Percentiles rank a stretch among this genome's conserved stretches.
These are phyloP conservation scores for Drosophila busckii DNA, from an alignment of 1,140 invertebrate species.

Conservation along the genomic window DNA sequence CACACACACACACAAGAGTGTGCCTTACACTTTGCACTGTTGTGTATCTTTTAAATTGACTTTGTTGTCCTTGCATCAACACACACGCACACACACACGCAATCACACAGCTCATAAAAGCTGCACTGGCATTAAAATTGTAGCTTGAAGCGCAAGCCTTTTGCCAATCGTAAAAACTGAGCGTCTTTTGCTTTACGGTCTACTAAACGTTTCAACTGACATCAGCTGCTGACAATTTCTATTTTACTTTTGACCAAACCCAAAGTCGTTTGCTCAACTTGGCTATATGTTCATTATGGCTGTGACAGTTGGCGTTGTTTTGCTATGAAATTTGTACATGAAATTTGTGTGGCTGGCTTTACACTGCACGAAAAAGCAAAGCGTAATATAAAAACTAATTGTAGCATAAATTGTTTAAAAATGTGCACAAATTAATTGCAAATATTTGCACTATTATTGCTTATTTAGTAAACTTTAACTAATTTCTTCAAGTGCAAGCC, in stretches of 20 bases:
- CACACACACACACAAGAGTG: no score
- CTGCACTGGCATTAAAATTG: conserved; percentile 70
- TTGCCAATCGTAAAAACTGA: conserved; percentile 38
- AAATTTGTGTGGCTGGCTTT: conserved; percentile 41
- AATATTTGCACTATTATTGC: no score
- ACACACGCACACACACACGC: conserved; percentile 3
- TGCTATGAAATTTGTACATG: conserved; percentile 35
- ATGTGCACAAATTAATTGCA: no score
- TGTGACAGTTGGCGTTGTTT: no score
- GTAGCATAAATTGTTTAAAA: no score
- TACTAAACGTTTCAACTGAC: conserved; percentile 63
- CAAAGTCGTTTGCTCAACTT: neutral
- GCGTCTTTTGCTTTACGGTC: conserved; percentile 59
- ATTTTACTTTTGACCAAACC: conserved; percentile 16
- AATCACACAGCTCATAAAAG: conserved; percentile 75
- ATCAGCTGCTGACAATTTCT: conserved; percentile 44
- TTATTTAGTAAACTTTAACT: no score
- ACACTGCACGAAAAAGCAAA: no score
- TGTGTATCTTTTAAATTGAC: conserved; percentile 53
- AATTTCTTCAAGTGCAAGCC: no score
- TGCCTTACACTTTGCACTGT: conserved; percentile 12
- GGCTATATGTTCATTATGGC: no score
- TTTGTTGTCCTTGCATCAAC: conserved; percentile 34
- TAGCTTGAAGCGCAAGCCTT: conserved; percentile 38
- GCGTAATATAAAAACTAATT: no score